Conservation (phyloP, 2,888 invertebrate genomes). For the Brenthis daphne region DNA sequence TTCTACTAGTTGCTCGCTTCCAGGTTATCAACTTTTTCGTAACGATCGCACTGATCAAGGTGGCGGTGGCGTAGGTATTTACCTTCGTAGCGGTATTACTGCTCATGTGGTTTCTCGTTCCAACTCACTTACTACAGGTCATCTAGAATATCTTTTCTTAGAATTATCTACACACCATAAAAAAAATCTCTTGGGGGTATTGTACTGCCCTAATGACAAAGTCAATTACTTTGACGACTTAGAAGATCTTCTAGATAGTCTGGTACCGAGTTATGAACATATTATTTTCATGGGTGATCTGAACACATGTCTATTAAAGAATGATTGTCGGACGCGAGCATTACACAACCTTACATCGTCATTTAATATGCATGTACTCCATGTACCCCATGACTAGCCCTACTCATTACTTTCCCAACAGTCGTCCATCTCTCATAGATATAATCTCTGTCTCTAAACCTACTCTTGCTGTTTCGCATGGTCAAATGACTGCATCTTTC, state of each 20-base stretch:
- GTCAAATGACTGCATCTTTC: conserved; percentile 30
- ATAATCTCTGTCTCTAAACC: conserved; percentile 14
- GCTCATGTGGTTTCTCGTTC: background rate
- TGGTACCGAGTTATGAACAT: conserved; percentile 13
- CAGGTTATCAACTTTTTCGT: conserved; percentile 2
- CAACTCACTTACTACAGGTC: background rate
- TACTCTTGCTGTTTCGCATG: conserved; percentile 22
- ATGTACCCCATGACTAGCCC: conserved; percentile 2
- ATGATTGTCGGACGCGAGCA: conserved; percentile 8
- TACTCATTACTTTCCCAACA: conserved; percentile 21
- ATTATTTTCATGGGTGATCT: conserved; percentile 23
- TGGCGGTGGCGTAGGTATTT: conserved; percentile 13
- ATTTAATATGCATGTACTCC: conserved; percentile 12
- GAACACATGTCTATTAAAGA: conserved; percentile 15
- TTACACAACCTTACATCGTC: conserved; percentile 6
- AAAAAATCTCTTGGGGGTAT: background rate
- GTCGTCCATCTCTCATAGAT: conserved; percentile 28
- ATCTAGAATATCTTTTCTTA: background rate
- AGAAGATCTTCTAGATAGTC: conserved; percentile 14
- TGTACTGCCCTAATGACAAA: conserved; percentile 9
- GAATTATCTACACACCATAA: too few relatives aligned
- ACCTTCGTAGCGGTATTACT: conserved; percentile 8
- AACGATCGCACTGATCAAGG: conserved; percentile 14
- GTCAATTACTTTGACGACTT: background rate
- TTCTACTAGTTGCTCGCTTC: conserved; percentile 7